Evolutionary conservation across 1,140 invertebrate species (phyloP), one percentile per base, ranked within the genome.

Genomic region (Drosophila lacteicornis): DNA sequence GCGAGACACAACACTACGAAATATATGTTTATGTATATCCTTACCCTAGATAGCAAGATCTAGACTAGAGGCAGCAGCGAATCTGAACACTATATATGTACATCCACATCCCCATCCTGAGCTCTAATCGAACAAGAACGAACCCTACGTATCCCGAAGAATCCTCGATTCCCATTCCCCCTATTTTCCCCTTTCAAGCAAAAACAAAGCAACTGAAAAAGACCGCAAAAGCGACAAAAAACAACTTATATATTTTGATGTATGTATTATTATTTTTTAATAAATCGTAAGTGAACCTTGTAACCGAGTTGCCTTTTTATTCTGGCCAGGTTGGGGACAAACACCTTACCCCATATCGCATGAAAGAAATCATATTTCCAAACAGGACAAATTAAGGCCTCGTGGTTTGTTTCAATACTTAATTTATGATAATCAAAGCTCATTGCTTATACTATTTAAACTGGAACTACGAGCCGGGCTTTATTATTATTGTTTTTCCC

Each of bases 251-350:
- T 80, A 83, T 86, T 86, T 87, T 82, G 80, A 88, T 86, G 76
- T 75, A 86, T 83, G 83, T 86, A 86, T 78, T 78, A 77, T 77
- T 77, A 78, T 78, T 78, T 86, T 86, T 80, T 61, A 86, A 86
- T 86, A 86, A 86, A 86, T 65, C 60, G 8, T 70, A 80, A 74
- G 79, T 71, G 51, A 76, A 80, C 62, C 62, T 59, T 82, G 58
- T 58, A 55, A 62, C 22, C 56, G 69, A 67, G 56, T 66, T 62
- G 36, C 46, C 45, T 45, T 17, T 15, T 38, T 55, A n/a, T 40
- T 19, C 22, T 69, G 67, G 67, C 38, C 13, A 19, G 22, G 17
- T 19, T 25, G 22, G 22, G 22, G 22, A 25, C 12, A 6, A n/a
- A 15, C 22, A 25, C 22, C 22, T 25, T 25, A 25, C 22, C 22